Percentiles rank a stretch among this genome's conserved stretches.
These are phyloP conservation scores for Druceiella hillmani DNA, from an alignment of 2,888 invertebrate genomes.

Conservation along the genomic window DNA sequence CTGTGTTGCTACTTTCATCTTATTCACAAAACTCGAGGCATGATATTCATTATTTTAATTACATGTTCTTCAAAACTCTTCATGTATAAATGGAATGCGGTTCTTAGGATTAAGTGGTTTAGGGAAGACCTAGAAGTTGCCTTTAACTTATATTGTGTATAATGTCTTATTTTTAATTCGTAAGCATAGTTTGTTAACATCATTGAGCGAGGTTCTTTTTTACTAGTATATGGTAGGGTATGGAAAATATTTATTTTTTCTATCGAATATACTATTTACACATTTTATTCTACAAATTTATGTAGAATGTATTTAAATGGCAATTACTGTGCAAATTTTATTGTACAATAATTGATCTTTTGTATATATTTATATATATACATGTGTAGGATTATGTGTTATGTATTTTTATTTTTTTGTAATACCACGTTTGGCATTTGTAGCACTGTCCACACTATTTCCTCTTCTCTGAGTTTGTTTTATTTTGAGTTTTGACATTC, in stretches of 20 bases:
- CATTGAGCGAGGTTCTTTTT: too few species aligned
- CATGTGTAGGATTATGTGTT: constrained; percentile 42
- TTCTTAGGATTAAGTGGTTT: too few species aligned
- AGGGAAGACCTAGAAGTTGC: too few species aligned
- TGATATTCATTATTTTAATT: too few species aligned
- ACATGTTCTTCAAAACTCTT: too few species aligned
- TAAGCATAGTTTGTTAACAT: too few species aligned
- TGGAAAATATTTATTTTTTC: constrained; percentile 55
- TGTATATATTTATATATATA: constrained; percentile 34
- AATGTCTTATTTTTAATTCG: constrained; percentile 34
- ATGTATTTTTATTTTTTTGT: constrained; percentile 48
- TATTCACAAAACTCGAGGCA: too few species aligned
- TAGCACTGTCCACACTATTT: constrained; percentile 52
- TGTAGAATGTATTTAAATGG: not conserved
- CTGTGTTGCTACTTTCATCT: too few species aligned
- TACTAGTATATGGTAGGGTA: constrained; percentile 50
- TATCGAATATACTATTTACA: too few species aligned
- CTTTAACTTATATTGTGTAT: constrained; percentile 19
- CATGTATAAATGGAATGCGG: too few species aligned
- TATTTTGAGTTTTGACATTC: constrained; percentile 29
- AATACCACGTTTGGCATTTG: constrained; percentile 57
- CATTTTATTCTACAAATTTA: too few species aligned
- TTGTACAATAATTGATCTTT: not conserved
- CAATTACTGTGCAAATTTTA: not conserved
- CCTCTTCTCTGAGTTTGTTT: constrained; percentile 37